phyloP scores from a whole-genome alignment of 2,113 vertebrate genomes.

The Casuarius casuarius region DNA sequence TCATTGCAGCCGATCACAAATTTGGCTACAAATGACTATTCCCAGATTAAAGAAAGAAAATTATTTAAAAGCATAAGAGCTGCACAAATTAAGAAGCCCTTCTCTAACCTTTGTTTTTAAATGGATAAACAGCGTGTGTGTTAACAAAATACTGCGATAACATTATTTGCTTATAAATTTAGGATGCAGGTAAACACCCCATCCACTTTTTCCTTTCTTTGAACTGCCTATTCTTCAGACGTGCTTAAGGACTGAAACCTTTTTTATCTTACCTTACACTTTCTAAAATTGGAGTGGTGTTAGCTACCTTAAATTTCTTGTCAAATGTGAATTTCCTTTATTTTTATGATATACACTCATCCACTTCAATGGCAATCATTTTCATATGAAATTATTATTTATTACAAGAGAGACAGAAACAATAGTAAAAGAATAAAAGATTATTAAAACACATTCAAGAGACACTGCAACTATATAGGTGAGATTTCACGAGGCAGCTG shows the following conservation, averaged over 20 bases:
- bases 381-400: neutral
- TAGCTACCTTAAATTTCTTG: neutral
- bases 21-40: conserved; percentile 4
- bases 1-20: neutral
- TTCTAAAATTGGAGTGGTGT: neutral
- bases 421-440: neutral
- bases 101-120: neutral
- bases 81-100: neutral
- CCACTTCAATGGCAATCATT: neutral
- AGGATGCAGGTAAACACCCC: neutral
- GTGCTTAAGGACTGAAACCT: neutral
- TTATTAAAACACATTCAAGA: neutral
- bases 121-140: neutral
- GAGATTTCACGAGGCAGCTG: neutral
- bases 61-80: neutral
- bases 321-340: neutral
- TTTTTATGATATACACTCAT: neutral
- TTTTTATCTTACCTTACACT: neutral
- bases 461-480: neutral
- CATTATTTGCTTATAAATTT: neutral
- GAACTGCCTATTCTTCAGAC: neutral
- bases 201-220: neutral
- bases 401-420: neutral
- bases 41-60: conserved; percentile 15
- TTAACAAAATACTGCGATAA: neutral